Base-by-base conservation (phyloP, 2,113 vertebrate genomes). In the Balaenoptera acutorostrata region DNA sequence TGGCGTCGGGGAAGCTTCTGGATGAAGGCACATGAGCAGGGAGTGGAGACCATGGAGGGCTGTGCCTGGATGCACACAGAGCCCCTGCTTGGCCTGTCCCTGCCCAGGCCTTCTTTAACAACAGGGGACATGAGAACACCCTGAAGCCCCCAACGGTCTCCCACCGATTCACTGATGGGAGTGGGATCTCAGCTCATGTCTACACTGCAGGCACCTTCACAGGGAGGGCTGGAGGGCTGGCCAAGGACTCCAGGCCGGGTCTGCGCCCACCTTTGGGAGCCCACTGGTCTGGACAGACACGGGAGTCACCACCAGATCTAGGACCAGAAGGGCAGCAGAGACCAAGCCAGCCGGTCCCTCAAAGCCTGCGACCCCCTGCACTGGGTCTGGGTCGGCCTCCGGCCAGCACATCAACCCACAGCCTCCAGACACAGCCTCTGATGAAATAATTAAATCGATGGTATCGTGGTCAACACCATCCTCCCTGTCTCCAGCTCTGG, bases 391-490 rank as follows among this genome's bases (percentile, higher is more conserved):
- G 71, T 20, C 8, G 0, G 44, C 69, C 74, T 33, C 84, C 29
- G 72, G 39, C 88, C 39, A 46, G 82, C 44, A 81, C 39, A 27
- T 27, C 52, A 77, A 71, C 59, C 89, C 82, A 36, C 11, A 44
- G 88, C 64, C 84, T 93, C 66, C 87, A 93, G 93, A 88, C 63
- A 44, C 82, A 77, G 93, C 72, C 46, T 52, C 84, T 72, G 93
- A 96, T 80, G 59, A 41, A 91, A 69, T 86, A 81, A 88, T 86
- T 74, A 90, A 93, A 92, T 77, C 77, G 88, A 75, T 36, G 41
- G 86, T 31, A 52, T 46, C 74, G 31, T 5, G 27, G 89, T 72
- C 85, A 59, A 64, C 66, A 68, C 71, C 93, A 29, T 39, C 82
- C 44, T 74, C 92, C 75, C 57, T 33, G 36, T 63, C 74, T 88